Evolutionary conservation across 1,140 invertebrate species (phyloP), one percentile per base, ranked within the genome.

Genomic region (Trichomalopsis sarcophagae): DNA sequence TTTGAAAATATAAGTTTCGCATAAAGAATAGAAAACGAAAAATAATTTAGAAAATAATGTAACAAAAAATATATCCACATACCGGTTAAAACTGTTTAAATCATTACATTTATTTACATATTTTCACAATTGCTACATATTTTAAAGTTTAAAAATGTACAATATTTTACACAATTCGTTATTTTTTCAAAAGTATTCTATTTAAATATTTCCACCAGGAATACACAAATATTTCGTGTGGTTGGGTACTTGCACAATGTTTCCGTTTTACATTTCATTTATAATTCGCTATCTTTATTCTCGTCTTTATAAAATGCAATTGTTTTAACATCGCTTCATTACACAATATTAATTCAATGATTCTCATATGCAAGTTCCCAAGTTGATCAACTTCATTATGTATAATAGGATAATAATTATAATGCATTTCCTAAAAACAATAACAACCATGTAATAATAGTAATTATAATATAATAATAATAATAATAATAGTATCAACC

Each of bases 61-160:
- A 62, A 21, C 55, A 21, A 73, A 81, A 30, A 50, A 71, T 9
- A 23, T 50, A 73, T 23, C 2, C 23, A 74, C 55, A 62, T 17
- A 21, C 14, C 55, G 55, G 5, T 55, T 73, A 82, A 75, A 79
- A 80, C 30, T 76, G 23, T 76, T 81, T 47, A 44, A 85, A 80
- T 85, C 30, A 81, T 76, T 10, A 81, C 36, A 80, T 79, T 81
- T 81, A 81, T 76, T 81, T 85, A 79, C 76, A 75, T 36, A 13
- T 79, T 76, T 81, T 84, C 76, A 84, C 71, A 81, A 75, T 55
- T 44, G 50, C 69, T 85, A 85, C 84, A 85, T 73, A 50, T 55
- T 36, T 79, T 21, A 27, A 62, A 76, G n/a, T 62, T 62, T 44
- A 69, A 50, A 71, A 78, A 69, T 78, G 44, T 73, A 79, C 75